Percentiles rank a stretch among this genome's conserved stretches.
Conservation (phyloP, 2,888 invertebrate species). For the Synanthedon andrenaeformis region DNA sequence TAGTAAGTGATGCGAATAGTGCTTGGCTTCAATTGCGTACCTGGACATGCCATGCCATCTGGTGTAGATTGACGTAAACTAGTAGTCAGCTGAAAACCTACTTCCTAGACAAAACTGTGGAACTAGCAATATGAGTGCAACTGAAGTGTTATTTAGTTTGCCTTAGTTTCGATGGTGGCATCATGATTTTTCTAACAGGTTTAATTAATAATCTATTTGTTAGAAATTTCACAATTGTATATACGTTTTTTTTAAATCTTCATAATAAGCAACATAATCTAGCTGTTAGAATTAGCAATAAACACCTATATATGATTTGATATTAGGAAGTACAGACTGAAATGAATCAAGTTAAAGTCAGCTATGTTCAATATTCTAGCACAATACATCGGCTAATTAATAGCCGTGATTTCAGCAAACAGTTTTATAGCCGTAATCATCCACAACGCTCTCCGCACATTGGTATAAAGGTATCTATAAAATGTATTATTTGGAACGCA, state of each 20-base stretch:
- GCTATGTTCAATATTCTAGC: neutral
- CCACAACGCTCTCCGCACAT: slow-evolving; percentile 29
- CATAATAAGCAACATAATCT: too few species aligned
- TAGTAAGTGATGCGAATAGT: too few species aligned
- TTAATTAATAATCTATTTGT: too few species aligned
- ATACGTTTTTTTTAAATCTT: too few species aligned
- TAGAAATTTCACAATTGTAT: too few species aligned
- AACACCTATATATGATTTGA: too few species aligned
- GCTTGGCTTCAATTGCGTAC: too few species aligned
- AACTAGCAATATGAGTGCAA: neutral
- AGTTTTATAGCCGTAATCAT: slow-evolving; percentile 58
- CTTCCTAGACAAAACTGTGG: slow-evolving; percentile 4
- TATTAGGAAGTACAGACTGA: too few species aligned
- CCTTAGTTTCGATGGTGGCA: neutral
- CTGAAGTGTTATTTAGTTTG: neutral
- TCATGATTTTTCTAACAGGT: neutral
- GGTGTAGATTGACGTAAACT: slow-evolving; percentile 26
- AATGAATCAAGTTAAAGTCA: too few species aligned
- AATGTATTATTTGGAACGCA: slow-evolving; percentile 35
- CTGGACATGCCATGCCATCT: slow-evolving; percentile 35
- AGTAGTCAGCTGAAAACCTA: slow-evolving; percentile 13
- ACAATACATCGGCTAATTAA: slow-evolving; percentile 30
- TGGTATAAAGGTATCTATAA: slow-evolving; percentile 47
- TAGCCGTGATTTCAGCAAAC: slow-evolving; percentile 44
- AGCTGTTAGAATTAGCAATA: too few species aligned